Conservation (phyloP, 2,888 invertebrate species). For the Halocaridina rubra region DNA sequence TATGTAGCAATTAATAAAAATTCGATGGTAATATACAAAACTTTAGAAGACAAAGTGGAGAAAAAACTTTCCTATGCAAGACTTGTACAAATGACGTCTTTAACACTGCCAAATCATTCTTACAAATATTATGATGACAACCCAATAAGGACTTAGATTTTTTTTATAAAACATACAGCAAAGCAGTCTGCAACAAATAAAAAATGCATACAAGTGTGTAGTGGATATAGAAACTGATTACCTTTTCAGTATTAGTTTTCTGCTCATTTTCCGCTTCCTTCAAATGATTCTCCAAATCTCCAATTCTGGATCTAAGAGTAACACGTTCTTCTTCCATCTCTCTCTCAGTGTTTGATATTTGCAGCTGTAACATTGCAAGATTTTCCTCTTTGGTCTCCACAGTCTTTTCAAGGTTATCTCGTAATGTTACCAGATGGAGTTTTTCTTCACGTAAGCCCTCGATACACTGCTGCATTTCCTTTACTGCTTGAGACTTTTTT, state of each 20-base stretch:
- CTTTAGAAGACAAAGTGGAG: neutral
- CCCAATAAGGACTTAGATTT: too few species aligned
- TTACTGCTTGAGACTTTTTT: slow-evolving; percentile 60
- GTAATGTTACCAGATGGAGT: slow-evolving; percentile 29
- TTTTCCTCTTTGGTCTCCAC: slow-evolving; percentile 12
- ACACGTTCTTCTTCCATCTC: slow-evolving; percentile 44
- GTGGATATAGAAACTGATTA: too few species aligned
- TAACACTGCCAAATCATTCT: too few species aligned
- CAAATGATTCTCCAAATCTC: slow-evolving; percentile 42
- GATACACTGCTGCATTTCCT: slow-evolving; percentile 60
- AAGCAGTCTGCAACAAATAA: too few species aligned
- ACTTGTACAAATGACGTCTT: too few species aligned
- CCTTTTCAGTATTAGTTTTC: too few species aligned
- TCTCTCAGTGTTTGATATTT: neutral
- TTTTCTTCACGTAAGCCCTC: slow-evolving; percentile 53
- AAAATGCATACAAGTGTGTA: too few species aligned
- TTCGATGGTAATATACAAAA: too few species aligned
- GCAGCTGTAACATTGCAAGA: slow-evolving; percentile 12
- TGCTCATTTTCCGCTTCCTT: slow-evolving; percentile 33
- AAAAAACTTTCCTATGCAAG: too few species aligned
- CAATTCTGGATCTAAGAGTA: slow-evolving; percentile 24
- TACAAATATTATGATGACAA: too few species aligned
- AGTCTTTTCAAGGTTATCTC: slow-evolving; percentile 37
- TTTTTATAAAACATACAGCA: too few species aligned
- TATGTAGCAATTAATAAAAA: too few species aligned